Evolutionary conservation across 2,888 invertebrate species (phyloP), one percentile per base, ranked within the genome.

Genomic region (Parascotia fuliginaria): DNA sequence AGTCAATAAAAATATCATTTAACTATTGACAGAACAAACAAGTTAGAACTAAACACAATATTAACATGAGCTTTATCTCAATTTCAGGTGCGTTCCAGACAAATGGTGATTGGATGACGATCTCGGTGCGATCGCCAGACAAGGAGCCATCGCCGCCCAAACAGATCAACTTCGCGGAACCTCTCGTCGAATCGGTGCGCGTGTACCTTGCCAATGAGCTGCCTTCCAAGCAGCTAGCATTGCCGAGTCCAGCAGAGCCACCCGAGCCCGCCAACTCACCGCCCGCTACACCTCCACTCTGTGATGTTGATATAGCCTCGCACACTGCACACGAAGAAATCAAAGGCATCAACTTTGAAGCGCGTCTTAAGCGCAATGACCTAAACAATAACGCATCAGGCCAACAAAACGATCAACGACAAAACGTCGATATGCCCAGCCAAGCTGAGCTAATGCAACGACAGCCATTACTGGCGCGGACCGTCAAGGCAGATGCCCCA

Each of bases 51-150:
- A 19, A 5, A 19, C 5, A 2, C 19, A 5, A 1, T 28, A 29
- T 34, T 56, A 59, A 69, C 38, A 41, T 7, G 11, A 2, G 27
- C 36, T 44, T 64, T 67, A 52, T 73, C 52, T 71, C 50, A 39
- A 65, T 92, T 92, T 45, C 92, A 92, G 92, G 92, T 60, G 79
- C 86, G 60, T 80, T 87, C 75, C 89, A 85, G 67, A 76, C 87
- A 56, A 81, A 87, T 84, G 87, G 90, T 85, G 92, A 92, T 83
- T 92, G 92, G 92, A 92, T 92, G 92, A 92, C 92, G 77, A 87
- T 92, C 79, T 88, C 92, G 44, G 79, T 85, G 47, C 88, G 87
- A 69, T 86, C 87, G 51, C 85, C 87, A 59, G 87, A 85, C 54
- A 82, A 87, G 77, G 86, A 86, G 80, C 81, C 86, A 34, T 70